Conservation (phyloP, 2,888 invertebrate genomes). For the Ramazzottius varieornatus region DNA sequence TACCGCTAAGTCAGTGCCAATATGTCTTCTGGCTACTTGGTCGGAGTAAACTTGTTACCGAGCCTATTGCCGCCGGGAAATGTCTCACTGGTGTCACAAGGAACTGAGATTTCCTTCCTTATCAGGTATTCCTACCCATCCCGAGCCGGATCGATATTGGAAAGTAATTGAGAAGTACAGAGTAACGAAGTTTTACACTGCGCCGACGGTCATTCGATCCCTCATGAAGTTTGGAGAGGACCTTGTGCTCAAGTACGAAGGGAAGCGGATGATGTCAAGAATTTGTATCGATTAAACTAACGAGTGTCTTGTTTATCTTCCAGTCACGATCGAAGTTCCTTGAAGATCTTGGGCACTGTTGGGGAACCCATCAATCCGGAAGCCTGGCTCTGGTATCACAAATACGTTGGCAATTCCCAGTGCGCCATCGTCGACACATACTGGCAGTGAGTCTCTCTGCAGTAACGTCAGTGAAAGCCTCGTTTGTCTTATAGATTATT, state of each 20-base stretch:
- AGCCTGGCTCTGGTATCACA: constrained; percentile 86
- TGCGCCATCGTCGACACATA: constrained; percentile 83
- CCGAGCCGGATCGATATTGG: constrained; percentile 80
- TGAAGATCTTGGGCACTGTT: constrained; percentile 71
- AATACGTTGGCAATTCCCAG: constrained; percentile 23
- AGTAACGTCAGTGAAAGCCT: no score
- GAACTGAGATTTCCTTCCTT: not conserved
- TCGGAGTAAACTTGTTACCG: no score
- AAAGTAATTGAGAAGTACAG: constrained; percentile 66
- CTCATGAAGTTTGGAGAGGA: constrained; percentile 80
- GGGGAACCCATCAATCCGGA: constrained; percentile 97
- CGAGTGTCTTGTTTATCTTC: constrained; percentile 8
- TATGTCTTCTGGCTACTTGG: not conserved
- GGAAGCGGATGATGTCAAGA: not conserved
- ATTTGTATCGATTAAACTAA: not conserved
- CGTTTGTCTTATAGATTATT: no score
- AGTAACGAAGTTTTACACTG: constrained; percentile 87
- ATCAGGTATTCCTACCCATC: constrained; percentile 87
- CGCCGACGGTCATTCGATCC: constrained; percentile 84
- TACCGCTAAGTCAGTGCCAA: not conserved
- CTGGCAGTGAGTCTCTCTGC: no score
- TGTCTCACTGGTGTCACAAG: not conserved
- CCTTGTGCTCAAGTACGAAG: constrained; percentile 39
- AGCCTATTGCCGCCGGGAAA: no score
- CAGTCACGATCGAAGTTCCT: constrained; percentile 37